Evolutionary conservation across 2,113 vertebrate genomes (phyloP), one percentile per base, ranked within the genome.

Genomic region (Scopus umbretta): DNA sequence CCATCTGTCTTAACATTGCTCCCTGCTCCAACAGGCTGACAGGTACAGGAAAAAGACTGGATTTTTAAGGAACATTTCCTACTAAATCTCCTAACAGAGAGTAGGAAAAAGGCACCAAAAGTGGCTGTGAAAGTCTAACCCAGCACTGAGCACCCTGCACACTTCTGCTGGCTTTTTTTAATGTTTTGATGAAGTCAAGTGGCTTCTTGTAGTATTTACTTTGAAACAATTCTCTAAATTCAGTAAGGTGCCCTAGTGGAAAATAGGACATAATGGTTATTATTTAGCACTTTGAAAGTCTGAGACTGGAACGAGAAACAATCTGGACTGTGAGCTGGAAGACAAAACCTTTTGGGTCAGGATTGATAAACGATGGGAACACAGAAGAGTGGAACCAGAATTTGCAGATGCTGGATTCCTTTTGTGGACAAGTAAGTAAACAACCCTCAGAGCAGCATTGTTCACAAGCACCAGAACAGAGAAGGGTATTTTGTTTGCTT

Each of bases 301-400:
- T 84, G 40, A 74, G 65, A 30, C 45, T 65, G 45, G 50, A 88
- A 55, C 9, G 34, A 78, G 49, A 53, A 92, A 49, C 25, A 66
- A 47, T 16, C 36, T 52, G 32, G 50, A 59, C 32, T 45, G 43
- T 40, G 78, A 85, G 58, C 71, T 80, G 79, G 66, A 90, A 94
- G 75, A 94, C 71, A 66, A 82, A 82, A 72, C 9, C 9, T 45
- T 88, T 30, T 45, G 38, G 58, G 40, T 70, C 34, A 68, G 78
- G 61, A 56, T 2, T 45, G 36, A 0, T 11, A 42, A 70, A 16
- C 0, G 6, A 84, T 26, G 40, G 73, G 36, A 79, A 55, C 1
- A 8, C 5, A 1, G 79, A 78, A 55, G 76, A 56, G 30, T 5
- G 27, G 74, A 93, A 68, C 20, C 71, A 90, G 56, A 36, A 27